Base-by-base conservation (phyloP, 2,797 vertebrate species). In the Thripadectes ignobilis region DNA sequence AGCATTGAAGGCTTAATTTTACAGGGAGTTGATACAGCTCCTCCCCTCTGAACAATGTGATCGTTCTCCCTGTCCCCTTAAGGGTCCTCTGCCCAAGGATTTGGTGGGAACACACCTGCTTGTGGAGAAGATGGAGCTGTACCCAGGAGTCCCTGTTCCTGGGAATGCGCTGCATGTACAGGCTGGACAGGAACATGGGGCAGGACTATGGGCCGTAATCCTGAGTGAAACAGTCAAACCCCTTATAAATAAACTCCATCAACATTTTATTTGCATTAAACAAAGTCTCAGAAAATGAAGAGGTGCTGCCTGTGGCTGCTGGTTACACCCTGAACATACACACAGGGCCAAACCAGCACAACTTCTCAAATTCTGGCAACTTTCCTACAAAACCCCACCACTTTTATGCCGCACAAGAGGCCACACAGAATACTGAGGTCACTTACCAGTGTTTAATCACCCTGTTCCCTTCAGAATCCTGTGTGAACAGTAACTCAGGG, bases 381-480 rank as follows among this genome's bases (percentile, higher is more conserved):
- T 39, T 49, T 16, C 57, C 34, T 17, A 20, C 14, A 6, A 13
- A 57, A 68, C 4, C 62, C 9, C 0, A 8, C 34, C 32, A 0
- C 36, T 27, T 52, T 48, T 43, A 18, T 23, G 43, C 45, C 30
- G 36, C 68, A 32, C 29, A 4, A 2, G 48, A 52, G 36, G 48
- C n/a, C 29, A 6, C 7, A n/a, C 41, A 26, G 41, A 29, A 26
- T 32, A 20, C 12, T 7, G 7, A n/a, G 55, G 65, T 39, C 77
- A 2, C 51, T 36, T 63, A 49, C 72, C 96, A 98, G 91, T 99
- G 99, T 95, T 98, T 99, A 39, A 99, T 99, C 69, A 99, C 98
- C 69, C 97, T 91, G 96, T 99, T 98, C 88, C 99, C 99, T 93
- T 99, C 98, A 1, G 99, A 99, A 92, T 99, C 99, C 96, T 99